phyloP scores from a whole-genome alignment of 2,113 vertebrate species.

The Speoplatyrhinus poulsoni region DNA sequence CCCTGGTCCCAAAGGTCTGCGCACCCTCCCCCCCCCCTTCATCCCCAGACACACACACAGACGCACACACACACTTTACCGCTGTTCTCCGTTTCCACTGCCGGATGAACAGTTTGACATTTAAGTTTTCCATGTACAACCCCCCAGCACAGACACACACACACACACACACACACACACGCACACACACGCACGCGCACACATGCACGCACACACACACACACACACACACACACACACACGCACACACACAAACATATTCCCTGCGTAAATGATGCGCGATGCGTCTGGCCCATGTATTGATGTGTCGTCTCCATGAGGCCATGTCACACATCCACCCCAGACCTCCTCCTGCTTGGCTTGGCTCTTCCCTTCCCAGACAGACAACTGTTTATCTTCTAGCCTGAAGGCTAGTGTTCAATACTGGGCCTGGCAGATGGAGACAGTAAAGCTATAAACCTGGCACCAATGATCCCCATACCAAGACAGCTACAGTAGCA shows the following conservation, averaged over 20 bases:
- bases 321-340: conserved; percentile 30
- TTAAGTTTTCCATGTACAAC: conserved; percentile 8
- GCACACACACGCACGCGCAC: background rate
- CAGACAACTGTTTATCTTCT: conserved; percentile 17
- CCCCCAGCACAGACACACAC: background rate
- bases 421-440: conserved; percentile 27
- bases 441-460: conserved; percentile 47
- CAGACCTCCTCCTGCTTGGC: conserved; percentile 15
- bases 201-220: background rate
- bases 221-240: background rate
- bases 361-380: conserved; percentile 13
- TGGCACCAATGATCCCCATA: conserved; percentile 11
- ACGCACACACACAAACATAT: background rate
- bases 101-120: conserved; percentile 40
- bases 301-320: conserved; percentile 6
- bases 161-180: background rate
- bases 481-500: conserved; percentile 19
- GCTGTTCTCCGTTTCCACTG: conserved; percentile 23
- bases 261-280: background rate
- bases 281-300: conserved; percentile 2
- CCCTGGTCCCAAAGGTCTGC: conserved; percentile 61
- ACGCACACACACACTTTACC: conserved; percentile 14
- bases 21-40: background rate
- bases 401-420: conserved; percentile 31
- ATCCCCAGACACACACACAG: background rate